Evolutionary conservation across 2,797 vertebrate genomes (phyloP).

Genomic region (Gambusia yucatana): DNA sequence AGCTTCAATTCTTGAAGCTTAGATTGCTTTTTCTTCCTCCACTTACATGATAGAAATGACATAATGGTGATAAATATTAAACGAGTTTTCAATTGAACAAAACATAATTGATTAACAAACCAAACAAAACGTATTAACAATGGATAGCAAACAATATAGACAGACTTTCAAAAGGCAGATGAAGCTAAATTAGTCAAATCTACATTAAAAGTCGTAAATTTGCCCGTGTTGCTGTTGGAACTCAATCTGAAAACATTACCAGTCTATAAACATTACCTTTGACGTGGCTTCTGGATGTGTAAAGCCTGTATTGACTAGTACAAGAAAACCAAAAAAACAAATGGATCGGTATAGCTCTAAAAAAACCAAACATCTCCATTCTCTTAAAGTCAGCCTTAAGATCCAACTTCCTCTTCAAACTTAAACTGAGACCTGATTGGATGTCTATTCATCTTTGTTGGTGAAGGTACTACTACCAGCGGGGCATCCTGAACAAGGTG

Average conservation of each 20-base stretch:
- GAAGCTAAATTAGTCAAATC: neutral
- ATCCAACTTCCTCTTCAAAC: neutral
- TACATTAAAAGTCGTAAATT: neutral
- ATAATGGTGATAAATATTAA: no score
- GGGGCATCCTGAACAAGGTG: constrained; percentile 97
- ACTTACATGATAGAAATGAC: no score
- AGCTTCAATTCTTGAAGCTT: no score
- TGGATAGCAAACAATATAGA: neutral
- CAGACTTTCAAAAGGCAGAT: neutral
- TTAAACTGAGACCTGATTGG: neutral
- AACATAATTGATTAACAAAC: no score
- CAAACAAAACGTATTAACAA: no score
- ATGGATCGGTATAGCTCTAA: neutral
- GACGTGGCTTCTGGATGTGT: no score
- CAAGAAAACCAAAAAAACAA: no score
- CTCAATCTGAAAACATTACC: neutral
- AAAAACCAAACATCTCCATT: neutral
- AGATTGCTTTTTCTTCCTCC: no score
- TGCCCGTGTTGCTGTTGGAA: neutral
- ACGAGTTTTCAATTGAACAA: no score
- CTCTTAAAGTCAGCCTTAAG: neutral
- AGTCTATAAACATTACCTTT: no score
- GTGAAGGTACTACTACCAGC: constrained; percentile 97
- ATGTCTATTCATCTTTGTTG: constrained; percentile 10
- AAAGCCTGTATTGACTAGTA: no score